Evolutionary conservation across 2,113 vertebrate species (phyloP), one percentile per base, ranked within the genome.

Genomic region (Thryonomys swinderianus): DNA sequence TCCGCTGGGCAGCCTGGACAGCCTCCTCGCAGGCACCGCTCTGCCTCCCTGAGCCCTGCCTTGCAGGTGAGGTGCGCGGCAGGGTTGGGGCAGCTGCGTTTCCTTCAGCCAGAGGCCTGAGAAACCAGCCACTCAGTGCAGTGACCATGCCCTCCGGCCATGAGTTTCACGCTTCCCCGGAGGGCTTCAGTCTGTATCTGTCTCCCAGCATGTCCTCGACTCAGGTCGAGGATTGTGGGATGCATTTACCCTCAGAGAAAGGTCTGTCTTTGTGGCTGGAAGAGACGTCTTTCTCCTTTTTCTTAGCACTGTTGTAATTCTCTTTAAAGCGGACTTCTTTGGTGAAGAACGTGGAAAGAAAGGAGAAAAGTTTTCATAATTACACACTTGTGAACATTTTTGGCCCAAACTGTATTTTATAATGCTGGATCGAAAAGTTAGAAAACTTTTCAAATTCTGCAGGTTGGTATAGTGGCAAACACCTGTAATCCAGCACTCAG

Each of bases 121-220:
- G 69, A 76, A 37, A 37, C 53, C n/a, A 30, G 55, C 71, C 18
- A 3, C 10, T 20, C 16, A 1, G 55, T 7, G 25, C 42, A 7
- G 40, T 10, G 4, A 51, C 42, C 7, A 0, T 2, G 1, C 0
- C 25, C 59, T 37, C 59, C 17, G 34, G 25, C 37, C 21, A 34
- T 0, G 17, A 80, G 12, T 7, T 3, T 13, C 2, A 0, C 23
- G 30, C 94, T 66, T 4, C 13, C 0, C 1, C 11, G 23, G 27
- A 78, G 20, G 13, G 0, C 8, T 30, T 42, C 25, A 1, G 0
- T 1, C 5, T 1, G 1, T 11, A 12, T 18, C 5, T 7, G 16
- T 34, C 23, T 61, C 42, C 42, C 51, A 17, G 25, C 27, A 2
- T 1, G 0, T 37, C 14, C 40, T 37, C n/a, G 55, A 21, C 45